Conservation (phyloP, 2,888 invertebrate genomes). For the Phania funesta region DNA sequence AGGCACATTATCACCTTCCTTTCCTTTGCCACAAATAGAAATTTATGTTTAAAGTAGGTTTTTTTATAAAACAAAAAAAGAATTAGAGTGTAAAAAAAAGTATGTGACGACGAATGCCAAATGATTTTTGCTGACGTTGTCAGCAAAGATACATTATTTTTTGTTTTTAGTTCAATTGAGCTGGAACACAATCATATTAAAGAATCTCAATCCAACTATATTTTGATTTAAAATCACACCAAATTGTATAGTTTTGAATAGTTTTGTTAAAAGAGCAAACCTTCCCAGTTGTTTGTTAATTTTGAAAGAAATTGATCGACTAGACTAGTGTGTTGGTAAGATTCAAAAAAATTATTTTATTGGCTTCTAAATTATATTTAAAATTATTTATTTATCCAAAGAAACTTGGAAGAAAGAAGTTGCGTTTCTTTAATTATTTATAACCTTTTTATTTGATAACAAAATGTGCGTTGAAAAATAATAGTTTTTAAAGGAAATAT, state of each 20-base stretch:
- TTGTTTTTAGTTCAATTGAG: constrained; percentile 12
- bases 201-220: constrained; percentile 1
- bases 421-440: not conserved
- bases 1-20: not conserved
- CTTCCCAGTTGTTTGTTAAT: not conserved
- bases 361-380: not conserved
- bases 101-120: not conserved
- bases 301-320: not conserved
- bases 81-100: not conserved
- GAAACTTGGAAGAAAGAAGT: not conserved
- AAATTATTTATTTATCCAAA: not conserved
- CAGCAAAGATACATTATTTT: constrained; percentile 28
- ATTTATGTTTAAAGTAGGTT: not conserved
- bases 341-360: not conserved
- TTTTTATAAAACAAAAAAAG: not conserved
- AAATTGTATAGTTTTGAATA: not conserved
- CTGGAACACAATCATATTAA: constrained; percentile 12
- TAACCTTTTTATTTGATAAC: not conserved
- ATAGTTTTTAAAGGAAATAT: not conserved
- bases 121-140: constrained; percentile 57
- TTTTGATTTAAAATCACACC: constrained; percentile 21
- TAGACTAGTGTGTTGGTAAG: constrained; percentile 40
- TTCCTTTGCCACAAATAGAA: not conserved
- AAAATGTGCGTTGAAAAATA: not conserved
- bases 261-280: constrained; percentile 20